Percentiles rank a stretch among this genome's conserved stretches.
These are phyloP conservation scores for Tychaedon coryphoeus DNA, from an alignment of 2,113 vertebrate genomes.

Conservation along the genomic window DNA sequence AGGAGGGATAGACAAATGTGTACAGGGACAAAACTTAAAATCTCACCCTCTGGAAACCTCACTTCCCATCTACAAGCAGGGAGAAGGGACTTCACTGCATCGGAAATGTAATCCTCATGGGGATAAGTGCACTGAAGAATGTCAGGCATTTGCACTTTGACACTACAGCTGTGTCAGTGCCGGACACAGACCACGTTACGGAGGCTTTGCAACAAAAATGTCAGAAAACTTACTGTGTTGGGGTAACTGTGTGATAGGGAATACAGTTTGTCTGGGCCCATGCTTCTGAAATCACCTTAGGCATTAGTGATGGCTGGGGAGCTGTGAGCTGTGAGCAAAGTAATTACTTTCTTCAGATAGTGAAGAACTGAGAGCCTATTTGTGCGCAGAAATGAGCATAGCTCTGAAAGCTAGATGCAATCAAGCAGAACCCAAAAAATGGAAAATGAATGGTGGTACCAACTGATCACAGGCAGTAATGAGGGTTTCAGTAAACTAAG, in stretches of 20 bases:
- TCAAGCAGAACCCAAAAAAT: not conserved
- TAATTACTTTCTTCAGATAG: not conserved
- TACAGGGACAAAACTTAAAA: not conserved
- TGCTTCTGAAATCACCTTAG: not conserved
- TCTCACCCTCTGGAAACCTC: not conserved
- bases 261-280: not conserved
- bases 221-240: not conserved
- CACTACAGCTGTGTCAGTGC: constrained; percentile 24
- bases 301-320: not conserved
- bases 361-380: not conserved
- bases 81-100: not conserved
- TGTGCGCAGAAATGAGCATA: not conserved
- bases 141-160: constrained; percentile 37
- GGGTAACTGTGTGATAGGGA: not conserved
- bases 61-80: not conserved
- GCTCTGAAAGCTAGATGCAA: not conserved
- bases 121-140: constrained; percentile 15
- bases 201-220: not conserved
- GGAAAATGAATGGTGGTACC: not conserved
- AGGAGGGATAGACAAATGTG: not conserved
- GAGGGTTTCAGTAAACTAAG: not conserved
- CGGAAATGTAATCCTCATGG: not conserved
- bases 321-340: not conserved
- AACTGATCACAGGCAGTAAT: not conserved
- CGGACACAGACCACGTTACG: not conserved